Conservation (phyloP, 2,113 vertebrate species). For the Hypomesus transpacificus region DNA sequence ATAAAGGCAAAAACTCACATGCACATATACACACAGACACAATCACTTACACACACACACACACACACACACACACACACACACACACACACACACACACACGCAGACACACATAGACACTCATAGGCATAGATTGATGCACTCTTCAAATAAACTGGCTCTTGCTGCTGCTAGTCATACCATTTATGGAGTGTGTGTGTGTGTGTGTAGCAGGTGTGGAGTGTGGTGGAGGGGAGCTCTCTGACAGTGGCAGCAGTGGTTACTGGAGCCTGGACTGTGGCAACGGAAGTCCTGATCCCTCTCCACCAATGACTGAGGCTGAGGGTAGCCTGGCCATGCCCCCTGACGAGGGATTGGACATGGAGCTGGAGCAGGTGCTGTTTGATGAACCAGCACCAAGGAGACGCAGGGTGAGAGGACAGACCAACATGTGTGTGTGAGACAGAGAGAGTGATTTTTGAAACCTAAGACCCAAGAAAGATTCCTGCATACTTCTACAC, state of each 20-base stretch:
- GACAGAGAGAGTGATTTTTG: neutral
- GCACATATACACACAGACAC: neutral
- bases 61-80: neutral
- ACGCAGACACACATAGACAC: neutral
- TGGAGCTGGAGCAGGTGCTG: slow-evolving; percentile 78
- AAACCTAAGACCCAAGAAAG: neutral
- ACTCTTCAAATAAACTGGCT: no score
- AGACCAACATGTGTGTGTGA: neutral
- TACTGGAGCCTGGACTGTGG: slow-evolving; percentile 83
- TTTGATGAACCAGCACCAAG: slow-evolving; percentile 82
- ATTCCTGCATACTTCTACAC: neutral
- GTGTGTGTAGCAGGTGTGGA: slow-evolving; percentile 29
- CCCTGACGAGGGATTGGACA: slow-evolving; percentile 81
- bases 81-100: neutral
- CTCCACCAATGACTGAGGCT: slow-evolving; percentile 71
- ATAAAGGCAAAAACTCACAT: no score
- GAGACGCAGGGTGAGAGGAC: slow-evolving; percentile 77
- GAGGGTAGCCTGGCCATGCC: slow-evolving; percentile 67
- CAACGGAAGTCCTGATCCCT: slow-evolving; percentile 71
- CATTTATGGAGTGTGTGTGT: neutral
- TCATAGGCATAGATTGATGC: neutral
- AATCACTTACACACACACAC: neutral
- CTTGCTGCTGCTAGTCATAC: no score
- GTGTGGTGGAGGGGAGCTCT: slow-evolving; percentile 57
- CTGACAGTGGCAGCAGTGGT: slow-evolving; percentile 82